Evolutionary conservation across 2,113 vertebrate species (phyloP), one percentile per base, ranked within the genome.

Genomic region (Tetrao urogallus): DNA sequence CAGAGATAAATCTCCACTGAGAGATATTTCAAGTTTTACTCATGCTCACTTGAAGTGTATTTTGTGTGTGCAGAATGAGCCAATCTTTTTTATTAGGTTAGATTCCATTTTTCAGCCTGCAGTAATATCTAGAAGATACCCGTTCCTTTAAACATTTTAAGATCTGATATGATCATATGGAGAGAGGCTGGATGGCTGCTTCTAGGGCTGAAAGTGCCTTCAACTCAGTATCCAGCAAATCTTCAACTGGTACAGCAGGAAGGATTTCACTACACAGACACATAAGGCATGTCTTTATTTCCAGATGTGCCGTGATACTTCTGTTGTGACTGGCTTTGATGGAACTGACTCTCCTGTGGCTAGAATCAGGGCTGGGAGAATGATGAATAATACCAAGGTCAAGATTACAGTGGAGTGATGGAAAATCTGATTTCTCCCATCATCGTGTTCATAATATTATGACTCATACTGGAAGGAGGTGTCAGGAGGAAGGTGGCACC

Each of bases 391-490:
- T 72, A 92, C 69, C 60, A 57, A 89, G 48, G 88, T 94, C 82
- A 89, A 95, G 87, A 90, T 86, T 83, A 82, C 57, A 81, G 65
- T 48, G 74, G 76, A 74, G 76, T 79, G 72, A 88, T 94, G 94
- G 89, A 96, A 96, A 96, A 81, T 92, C 40, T 94, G 82, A 92
- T 79, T 93, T 96, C 83, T 93, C 48, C 76, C 83, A 61, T 90
- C 93, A 90, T 61, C 7, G 0, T 34, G 54, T 81, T 81, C 65
- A 52, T 92, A 84, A 90, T 76, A 60, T 74, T 78, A 70, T 96
- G 93, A 92, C 57, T 96, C 92, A 96, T 10, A 60, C 28, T 58
- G 34, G 28, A 88, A 70, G 27, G 69, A 67, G 36, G 8, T 25
- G 60, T 21, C 11, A 38, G n/a, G 42, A 25, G 27, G 57, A 92